Base-by-base conservation (phyloP, 1,140 invertebrate genomes). In the Chrysomallon squamiferum region DNA sequence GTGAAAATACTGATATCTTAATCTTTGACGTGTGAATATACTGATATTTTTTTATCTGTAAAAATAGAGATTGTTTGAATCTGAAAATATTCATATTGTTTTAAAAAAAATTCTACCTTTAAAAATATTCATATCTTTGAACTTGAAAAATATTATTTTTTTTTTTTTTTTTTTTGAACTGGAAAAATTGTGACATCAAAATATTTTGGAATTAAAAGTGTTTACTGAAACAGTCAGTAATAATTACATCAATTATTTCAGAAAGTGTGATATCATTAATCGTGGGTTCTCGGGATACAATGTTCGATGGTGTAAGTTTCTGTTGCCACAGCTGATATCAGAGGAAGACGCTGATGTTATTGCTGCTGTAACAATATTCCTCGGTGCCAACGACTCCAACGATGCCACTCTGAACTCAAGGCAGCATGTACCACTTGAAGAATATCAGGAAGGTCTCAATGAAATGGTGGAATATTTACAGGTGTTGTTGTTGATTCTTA, bases 201-300 rank as follows among this genome's bases (percentile, higher is more conserved):
- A 13, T 43, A 43, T 13, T n/a, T n/a, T 1, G 41, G 11, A 43
- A 43, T n/a, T n/a, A 13, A 43, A n/a, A 43, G 41, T n/a, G 11
- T 13, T 11, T 43, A n/a, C n/a, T n/a, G n/a, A n/a, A n/a, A n/a
- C n/a, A n/a, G n/a, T n/a, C n/a, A n/a, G n/a, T n/a, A n/a, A n/a
- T n/a, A n/a, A n/a, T n/a, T n/a, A n/a, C n/a, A n/a, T n/a, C n/a
- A n/a, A n/a, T 63, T 11, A 22, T 65, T 69, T 11, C 61, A 86
- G 86, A 68, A 78, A 81, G 62, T 85, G 83, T 79, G 86, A 87
- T 76, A 79, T 87, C 0, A 71, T 87, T 4, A 77, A 75, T 43
- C 66, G 86, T 25, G 86, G 86, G 15, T 86, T 86, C 70, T 85
- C 84, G 43, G 86, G 86, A 0, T 87, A 87, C 66, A 87, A 84